Percentiles rank a stretch among this genome's conserved stretches.
Evolutionary conservation across 2,888 invertebrate genomes (phyloP).

Genomic region (Steromphala cineraria): DNA sequence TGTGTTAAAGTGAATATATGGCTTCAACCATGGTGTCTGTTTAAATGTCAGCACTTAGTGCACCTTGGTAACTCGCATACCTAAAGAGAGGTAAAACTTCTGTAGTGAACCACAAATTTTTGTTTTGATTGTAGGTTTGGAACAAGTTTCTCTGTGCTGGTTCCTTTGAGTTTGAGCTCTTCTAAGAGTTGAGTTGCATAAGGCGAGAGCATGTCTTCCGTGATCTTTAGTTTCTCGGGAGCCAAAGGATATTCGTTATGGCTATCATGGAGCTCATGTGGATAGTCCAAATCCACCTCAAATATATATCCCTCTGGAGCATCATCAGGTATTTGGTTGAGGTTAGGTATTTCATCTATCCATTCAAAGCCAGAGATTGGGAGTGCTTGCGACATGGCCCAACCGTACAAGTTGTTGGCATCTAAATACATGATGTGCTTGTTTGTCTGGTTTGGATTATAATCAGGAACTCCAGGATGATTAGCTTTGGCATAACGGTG

Average conservation of each 20-base stretch:
- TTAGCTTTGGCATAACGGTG: slow-evolving; percentile 47
- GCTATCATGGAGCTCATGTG: slow-evolving; percentile 65
- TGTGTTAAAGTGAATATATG: no score
- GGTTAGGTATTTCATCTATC: neutral
- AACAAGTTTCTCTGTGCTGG: no score
- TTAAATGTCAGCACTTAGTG: no score
- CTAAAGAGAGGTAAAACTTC: no score
- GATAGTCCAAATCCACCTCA: slow-evolving; percentile 76
- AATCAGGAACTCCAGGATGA: slow-evolving; percentile 24
- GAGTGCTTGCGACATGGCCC: slow-evolving; percentile 51
- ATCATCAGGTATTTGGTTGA: neutral
- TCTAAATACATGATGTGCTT: slow-evolving; percentile 28
- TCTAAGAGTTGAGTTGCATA: neutral
- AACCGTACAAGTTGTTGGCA: slow-evolving; percentile 44
- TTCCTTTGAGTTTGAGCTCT: neutral
- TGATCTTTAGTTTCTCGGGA: slow-evolving; percentile 47
- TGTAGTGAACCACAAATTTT: no score
- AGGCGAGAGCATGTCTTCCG: slow-evolving; percentile 12
- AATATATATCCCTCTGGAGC: slow-evolving; percentile 63
- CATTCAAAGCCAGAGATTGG: neutral
- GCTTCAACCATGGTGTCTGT: no score
- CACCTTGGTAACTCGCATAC: no score
- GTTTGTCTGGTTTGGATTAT: slow-evolving; percentile 17
- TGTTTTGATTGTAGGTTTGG: no score
- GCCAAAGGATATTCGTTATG: slow-evolving; percentile 67